These are phyloP conservation scores for Microctonus aethiopoides DNA, from an alignment of 2,888 invertebrate genomes.

Conservation along the genomic window DNA sequence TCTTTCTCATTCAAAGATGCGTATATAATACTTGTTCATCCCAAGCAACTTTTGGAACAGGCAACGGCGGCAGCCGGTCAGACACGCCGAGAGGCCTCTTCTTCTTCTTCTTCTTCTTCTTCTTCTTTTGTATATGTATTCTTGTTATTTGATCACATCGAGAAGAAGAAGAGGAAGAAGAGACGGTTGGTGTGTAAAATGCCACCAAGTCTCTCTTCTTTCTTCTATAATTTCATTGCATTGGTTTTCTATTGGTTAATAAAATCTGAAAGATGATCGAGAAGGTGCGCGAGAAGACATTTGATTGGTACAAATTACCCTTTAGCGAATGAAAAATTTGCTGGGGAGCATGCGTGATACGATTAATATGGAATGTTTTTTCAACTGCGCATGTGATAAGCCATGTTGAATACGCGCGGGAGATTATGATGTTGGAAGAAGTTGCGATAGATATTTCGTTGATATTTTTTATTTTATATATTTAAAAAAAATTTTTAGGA, in stretches of 20 bases:
- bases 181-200: neutral
- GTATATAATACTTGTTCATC: constrained; percentile 12
- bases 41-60: constrained; percentile 8
- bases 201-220: constrained; percentile 19
- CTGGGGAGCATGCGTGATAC: neutral
- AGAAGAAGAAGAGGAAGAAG: neutral
- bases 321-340: neutral
- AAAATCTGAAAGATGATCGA: too few species aligned
- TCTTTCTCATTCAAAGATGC: constrained; percentile 35
- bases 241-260: too few species aligned
- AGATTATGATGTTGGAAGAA: neutral
- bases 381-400: neutral
- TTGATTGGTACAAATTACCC: too few species aligned
- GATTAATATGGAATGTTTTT: neutral
- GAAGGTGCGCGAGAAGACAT: too few species aligned
- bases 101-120: constrained; percentile 25
- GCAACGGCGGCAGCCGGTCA: constrained; percentile 27
- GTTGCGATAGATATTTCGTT: neutral
- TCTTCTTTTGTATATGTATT: constrained; percentile 11
- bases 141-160: constrained; percentile 6
- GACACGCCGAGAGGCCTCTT: constrained; percentile 26
- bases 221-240: constrained; percentile 19
- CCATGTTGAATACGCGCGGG: neutral
- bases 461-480: neutral
- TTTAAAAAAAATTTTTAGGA: too few species aligned